Evolutionary conservation across 2,113 vertebrate species (phyloP).

Genomic region (Cisticola juncidis): DNA sequence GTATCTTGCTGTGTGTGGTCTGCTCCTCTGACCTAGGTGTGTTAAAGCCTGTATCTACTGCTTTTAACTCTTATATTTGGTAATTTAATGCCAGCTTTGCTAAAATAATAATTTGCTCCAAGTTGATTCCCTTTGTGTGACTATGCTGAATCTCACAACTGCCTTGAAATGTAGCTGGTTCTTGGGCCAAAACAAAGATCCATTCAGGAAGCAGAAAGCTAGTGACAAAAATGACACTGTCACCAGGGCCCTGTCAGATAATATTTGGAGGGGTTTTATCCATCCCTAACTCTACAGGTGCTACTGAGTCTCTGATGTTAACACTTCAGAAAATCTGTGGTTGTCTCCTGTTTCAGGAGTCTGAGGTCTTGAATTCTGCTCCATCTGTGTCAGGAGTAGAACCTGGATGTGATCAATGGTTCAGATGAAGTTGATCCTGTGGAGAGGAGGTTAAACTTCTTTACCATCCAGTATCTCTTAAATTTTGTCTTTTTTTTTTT

Average conservation of each 20-base stretch:
- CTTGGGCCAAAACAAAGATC: neutral
- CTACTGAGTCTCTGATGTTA: neutral
- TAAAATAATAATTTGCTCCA: neutral
- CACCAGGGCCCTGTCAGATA: neutral
- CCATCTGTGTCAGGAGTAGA: neutral
- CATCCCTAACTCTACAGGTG: neutral
- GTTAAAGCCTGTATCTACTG: neutral
- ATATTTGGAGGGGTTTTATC: neutral
- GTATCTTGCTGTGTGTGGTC: neutral
- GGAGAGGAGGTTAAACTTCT: neutral
- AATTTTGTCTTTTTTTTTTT: neutral
- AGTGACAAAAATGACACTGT: neutral
- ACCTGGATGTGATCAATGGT: neutral
- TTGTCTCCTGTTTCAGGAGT: neutral
- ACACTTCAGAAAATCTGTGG: neutral
- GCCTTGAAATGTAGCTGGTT: neutral
- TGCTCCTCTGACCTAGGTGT: neutral
- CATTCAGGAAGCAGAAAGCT: neutral
- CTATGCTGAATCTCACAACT: neutral
- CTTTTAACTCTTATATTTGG: neutral
- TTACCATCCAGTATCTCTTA: neutral
- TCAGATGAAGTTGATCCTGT: neutral
- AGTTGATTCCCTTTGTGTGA: neutral
- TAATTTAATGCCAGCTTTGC: neutral
- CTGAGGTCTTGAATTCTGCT: neutral